Base-by-base conservation (phyloP, 2,888 invertebrate genomes). In the Lasius platythorax region DNA sequence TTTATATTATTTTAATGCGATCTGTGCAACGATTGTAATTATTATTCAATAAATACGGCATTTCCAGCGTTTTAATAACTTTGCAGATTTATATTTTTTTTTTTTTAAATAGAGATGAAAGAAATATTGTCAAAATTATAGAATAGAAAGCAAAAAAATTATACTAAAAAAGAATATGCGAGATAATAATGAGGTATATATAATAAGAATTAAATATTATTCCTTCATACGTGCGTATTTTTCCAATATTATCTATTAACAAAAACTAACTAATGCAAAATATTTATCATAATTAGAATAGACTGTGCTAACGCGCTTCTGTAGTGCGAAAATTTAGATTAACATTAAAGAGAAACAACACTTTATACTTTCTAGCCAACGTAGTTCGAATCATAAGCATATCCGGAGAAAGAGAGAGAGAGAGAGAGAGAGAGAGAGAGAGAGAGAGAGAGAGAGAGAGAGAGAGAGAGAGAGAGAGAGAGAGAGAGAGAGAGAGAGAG, bases 11-110 rank as follows among this genome's bases (percentile, higher is more conserved):
- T 87, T 86, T 87, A 75, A 85, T 83, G 82, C 82, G 53, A 81
- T 58, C 83, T 89, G 85, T 88, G 86, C 12, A 84, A 72, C 75
- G 76, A 83, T 90, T 87, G 79, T 88, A 86, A 90, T 72, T 68
- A 74, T 90, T 87, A 73, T 75, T 53, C 73, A 88, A 87, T 89
- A 90, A 90, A 86, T 81, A 67, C 78, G 85, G 74, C 85, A 75
- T 85, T 84, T 85, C 67, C 78, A 56, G 76, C 64, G 83, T 85
- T 40, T 81, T 84, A 76, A 46, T 85, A 86, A 23, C 1, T 70
- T 43, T n/a, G n/a, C 12, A 53, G 23, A 33, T n/a, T 18, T 50
- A 18, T 18, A 37, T 18, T 9, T 66, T 33, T 0, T 75, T 75
- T 37, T 11, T 18, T 37, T 66, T 64, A 43, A 9, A n/a, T 33